These are phyloP conservation scores for Hirudo medicinalis DNA, from an alignment of 1,140 invertebrate species.

Conservation along the genomic window DNA sequence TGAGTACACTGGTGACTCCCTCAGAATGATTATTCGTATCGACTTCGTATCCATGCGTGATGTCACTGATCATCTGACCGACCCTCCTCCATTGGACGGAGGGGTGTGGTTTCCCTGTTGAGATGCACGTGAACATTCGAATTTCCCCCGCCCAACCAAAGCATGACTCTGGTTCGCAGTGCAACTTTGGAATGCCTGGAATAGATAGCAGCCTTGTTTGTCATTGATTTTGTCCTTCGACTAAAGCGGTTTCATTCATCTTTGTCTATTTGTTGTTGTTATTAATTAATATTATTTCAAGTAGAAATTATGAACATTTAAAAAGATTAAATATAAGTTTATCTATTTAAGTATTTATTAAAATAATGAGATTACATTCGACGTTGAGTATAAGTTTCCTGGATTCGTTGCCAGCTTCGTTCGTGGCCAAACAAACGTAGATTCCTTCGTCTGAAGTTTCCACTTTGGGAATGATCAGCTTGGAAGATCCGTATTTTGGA, in stretches of 20 bases:
- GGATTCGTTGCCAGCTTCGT: slow-evolving; percentile 4
- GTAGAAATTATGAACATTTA: no score
- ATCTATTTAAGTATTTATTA: no score
- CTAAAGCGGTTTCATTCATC: no score
- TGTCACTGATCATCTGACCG: background rate
- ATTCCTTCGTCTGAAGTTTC: background rate
- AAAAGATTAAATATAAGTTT: no score
- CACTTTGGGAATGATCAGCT: background rate
- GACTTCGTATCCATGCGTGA: background rate
- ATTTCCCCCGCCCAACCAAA: background rate
- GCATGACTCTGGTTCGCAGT: background rate
- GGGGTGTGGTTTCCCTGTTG: background rate
- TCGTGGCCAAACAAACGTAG: background rate
- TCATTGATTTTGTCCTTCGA: no score
- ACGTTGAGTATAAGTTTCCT: background rate
- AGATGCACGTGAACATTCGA: background rate
- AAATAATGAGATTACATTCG: slow-evolving; percentile 1
- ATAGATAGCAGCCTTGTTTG: background rate
- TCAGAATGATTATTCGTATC: no score
- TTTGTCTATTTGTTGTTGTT: no score
- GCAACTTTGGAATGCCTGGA: background rate
- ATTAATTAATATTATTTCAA: no score
- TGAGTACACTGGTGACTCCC: no score
- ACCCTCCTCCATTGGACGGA: background rate
- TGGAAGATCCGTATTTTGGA: background rate